Evolutionary conservation across 2,888 invertebrate genomes (phyloP).

Genomic region (Cenopis cana): DNA sequence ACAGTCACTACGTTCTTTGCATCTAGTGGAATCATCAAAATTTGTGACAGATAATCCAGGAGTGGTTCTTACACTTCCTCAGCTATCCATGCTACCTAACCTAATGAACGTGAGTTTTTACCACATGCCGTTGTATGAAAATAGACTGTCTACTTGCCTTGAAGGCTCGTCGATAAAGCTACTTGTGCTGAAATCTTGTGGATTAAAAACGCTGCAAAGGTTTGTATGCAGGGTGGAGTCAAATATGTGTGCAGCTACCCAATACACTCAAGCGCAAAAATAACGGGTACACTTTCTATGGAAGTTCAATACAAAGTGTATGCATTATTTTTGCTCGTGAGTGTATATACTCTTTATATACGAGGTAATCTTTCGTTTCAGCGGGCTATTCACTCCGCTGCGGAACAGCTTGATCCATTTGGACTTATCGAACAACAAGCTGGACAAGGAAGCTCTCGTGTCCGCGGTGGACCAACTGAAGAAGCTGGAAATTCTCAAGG

Average conservation of each 20-base stretch:
- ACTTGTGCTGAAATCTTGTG: conserved; percentile 9
- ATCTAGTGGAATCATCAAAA: conserved; percentile 3
- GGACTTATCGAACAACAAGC: conserved; percentile 11
- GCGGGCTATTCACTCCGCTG: conserved; percentile 18
- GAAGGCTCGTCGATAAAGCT: neutral
- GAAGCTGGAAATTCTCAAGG: neutral
- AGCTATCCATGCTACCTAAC: neutral
- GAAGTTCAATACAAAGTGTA: too few relatives aligned
- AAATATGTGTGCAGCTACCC: too few relatives aligned
- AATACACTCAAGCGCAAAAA: too few relatives aligned
- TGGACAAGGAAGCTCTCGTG: neutral
- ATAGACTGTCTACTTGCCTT: conserved; percentile 12
- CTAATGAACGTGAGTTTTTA: neutral
- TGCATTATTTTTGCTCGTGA: too few relatives aligned
- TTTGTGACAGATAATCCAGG: neutral
- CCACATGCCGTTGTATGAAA: neutral
- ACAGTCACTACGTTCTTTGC: neutral
- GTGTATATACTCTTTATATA: neutral
- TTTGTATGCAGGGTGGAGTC: too few relatives aligned
- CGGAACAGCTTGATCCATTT: conserved; percentile 1
- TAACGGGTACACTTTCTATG: too few relatives aligned
- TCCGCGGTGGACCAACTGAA: neutral
- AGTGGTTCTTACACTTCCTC: conserved; percentile 2
- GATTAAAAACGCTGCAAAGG: neutral
- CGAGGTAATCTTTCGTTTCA: conserved; percentile 4